Base-by-base conservation (phyloP, 2,797 vertebrate species). In the Distichodus sexfasciatus region DNA sequence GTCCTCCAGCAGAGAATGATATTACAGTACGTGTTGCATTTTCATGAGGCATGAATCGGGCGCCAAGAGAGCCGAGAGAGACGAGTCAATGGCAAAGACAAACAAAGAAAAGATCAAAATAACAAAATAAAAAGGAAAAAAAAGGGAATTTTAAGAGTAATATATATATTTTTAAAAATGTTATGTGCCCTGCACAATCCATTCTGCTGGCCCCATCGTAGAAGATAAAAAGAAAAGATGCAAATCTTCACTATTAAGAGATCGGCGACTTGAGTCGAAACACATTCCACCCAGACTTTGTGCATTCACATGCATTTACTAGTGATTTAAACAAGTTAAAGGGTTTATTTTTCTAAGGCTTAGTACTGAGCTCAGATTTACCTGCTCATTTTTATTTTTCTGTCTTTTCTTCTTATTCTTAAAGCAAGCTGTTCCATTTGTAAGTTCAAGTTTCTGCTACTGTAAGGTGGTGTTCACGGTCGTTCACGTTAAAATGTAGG, bases 161-260 rank as follows among this genome's bases (percentile, higher is more conserved):
- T 38, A 43, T 15, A 70, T 76, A 79, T 79, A 79, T 74, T 72
- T 83, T 80, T 73, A 83, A 80, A 63, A 74, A 79, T 69, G 82
- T 77, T 78, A 67, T 85, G 87, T 87, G 81, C 84, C 80, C 84
- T 77, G 84, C 83, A 85, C 82, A 86, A 58, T 84, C 79, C 81
- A 69, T 82, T 78, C 77, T 76, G 78, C 74, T 90, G 89, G 88
- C 84, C 86, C 89, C 85, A 81, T 6, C 14, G 75, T 80, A 79
- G 63, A 82, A 79, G 72, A 82, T 76, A 69, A 23, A 72, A 58
- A 59, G 82, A 51, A 59, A 79, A 29, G n/a, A n/a, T n/a, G n/a
- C n/a, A n/a, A n/a, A n/a, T n/a, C n/a, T n/a, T n/a, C n/a, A n/a
- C n/a, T n/a, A n/a, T n/a, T n/a, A n/a, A n/a, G n/a, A n/a, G n/a